These are phyloP conservation scores for Brachypodius melanocephalos DNA, from an alignment of 2,113 vertebrate genomes.

Conservation along the genomic window DNA sequence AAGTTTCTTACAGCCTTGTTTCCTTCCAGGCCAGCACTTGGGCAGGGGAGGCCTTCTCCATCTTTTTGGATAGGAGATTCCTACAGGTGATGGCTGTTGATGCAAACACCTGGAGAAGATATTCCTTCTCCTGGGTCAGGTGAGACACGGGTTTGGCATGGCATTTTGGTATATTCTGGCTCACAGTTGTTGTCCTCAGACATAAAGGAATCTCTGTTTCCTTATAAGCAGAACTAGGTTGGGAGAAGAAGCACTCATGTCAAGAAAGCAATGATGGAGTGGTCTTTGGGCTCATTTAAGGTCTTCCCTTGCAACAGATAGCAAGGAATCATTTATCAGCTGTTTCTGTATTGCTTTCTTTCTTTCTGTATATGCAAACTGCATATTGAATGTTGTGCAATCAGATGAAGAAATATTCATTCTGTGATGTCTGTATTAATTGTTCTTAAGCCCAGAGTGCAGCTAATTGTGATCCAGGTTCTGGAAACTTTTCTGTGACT, in stretches of 20 bases:
- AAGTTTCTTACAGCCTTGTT: not conserved
- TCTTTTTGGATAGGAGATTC: not conserved
- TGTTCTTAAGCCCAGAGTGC: not conserved
- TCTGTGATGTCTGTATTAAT: not conserved
- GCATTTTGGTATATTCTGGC: not conserved
- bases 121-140: not conserved
- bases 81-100: not conserved
- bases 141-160: not conserved
- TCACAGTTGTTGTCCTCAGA: not conserved
- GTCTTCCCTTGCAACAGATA: not conserved
- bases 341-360: not conserved
- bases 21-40: not conserved
- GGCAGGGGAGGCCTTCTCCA: not conserved
- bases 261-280: not conserved
- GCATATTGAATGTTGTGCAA: not conserved
- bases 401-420: not conserved
- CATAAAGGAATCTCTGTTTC: not conserved
- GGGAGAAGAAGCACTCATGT: not conserved
- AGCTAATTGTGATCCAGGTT: not conserved
- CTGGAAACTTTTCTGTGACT: not conserved
- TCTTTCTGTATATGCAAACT: not conserved
- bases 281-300: not conserved
- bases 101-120: not conserved
- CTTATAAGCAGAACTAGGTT: not conserved
- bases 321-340: not conserved